These are phyloP conservation scores for Xylota sylvarum DNA, from an alignment of 2,888 invertebrate genomes.

Conservation along the genomic window DNA sequence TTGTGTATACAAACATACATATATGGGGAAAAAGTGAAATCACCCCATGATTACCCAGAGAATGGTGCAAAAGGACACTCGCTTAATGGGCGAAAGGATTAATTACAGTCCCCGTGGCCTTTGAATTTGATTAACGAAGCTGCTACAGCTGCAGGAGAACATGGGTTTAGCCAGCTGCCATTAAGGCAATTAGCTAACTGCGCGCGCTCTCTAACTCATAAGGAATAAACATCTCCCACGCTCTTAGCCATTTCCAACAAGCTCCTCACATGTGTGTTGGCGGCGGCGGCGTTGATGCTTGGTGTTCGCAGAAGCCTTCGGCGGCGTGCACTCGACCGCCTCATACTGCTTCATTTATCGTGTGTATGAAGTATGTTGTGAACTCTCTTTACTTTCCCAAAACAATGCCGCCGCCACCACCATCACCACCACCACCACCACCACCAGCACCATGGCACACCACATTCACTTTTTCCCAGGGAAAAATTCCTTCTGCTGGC, in stretches of 20 bases:
- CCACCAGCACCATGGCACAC: conserved; percentile 9
- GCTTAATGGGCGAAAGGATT: conserved; percentile 77
- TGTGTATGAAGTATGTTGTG: background rate
- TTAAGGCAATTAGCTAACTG: conserved; percentile 73
- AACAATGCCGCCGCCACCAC: conserved; percentile 52
- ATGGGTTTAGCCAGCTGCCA: conserved; percentile 70
- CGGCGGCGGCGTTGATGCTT: conserved; percentile 9
- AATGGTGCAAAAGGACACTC: conserved; percentile 73
- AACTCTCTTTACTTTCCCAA: conserved; percentile 74
- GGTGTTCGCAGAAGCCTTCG: conserved; percentile 53
- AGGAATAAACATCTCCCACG: conserved; percentile 75
- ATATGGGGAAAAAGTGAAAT: conserved; percentile 72
- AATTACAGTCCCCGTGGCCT: conserved; percentile 77
- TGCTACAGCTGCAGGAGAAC: conserved; percentile 70
- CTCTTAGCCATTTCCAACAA: conserved; percentile 61
- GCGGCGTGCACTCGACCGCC: conserved; percentile 38
- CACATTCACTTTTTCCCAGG: conserved; percentile 71
- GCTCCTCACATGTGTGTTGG: conserved; percentile 63
- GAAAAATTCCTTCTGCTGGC: conserved; percentile 67
- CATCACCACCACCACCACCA: conserved; percentile 5
- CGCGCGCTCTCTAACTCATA: conserved; percentile 47
- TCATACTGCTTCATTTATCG: conserved; percentile 53
- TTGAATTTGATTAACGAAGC: conserved; percentile 77
- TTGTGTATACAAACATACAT: background rate
- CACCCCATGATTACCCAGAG: conserved; percentile 34